These are phyloP conservation scores for Drosophila tripunctata DNA, from an alignment of 2,888 invertebrate species.

Conservation along the genomic window DNA sequence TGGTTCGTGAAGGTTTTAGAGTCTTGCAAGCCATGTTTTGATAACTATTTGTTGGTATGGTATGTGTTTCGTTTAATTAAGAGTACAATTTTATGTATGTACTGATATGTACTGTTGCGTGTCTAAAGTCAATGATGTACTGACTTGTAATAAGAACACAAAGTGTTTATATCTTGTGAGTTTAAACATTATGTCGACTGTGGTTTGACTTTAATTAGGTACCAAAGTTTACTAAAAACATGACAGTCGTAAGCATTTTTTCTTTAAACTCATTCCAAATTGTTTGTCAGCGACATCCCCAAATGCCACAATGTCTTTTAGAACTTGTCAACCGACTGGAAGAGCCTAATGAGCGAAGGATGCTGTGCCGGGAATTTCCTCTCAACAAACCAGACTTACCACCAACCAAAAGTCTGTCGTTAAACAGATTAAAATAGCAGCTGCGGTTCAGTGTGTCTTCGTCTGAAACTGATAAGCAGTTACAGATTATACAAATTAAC, in stretches of 20 bases:
- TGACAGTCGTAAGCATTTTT: neutral
- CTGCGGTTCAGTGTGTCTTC: conserved; percentile 2
- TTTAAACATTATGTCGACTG: neutral
- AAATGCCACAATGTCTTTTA: neutral
- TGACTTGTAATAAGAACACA: too few relatives aligned
- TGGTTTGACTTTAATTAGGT: neutral
- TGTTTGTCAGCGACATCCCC: neutral
- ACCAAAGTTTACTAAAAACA: neutral
- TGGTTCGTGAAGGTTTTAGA: conserved; percentile 7
- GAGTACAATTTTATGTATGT: too few relatives aligned
- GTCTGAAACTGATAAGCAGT: neutral
- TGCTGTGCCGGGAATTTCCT: neutral
- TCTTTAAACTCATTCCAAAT: neutral
- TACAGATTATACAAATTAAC: neutral
- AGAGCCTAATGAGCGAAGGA: neutral
- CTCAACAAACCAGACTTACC: neutral
- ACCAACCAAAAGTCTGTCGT: neutral
- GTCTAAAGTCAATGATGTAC: neutral
- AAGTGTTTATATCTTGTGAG: neutral
- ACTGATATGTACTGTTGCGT: too few relatives aligned
- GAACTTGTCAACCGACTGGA: neutral
- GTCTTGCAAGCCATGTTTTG: conserved; percentile 8
- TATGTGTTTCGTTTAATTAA: neutral
- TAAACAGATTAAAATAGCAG: conserved; percentile 11
- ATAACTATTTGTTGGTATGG: too few relatives aligned